Percentiles rank a stretch among this genome's conserved stretches.
These are phyloP conservation scores for Ceratotherium simum DNA, from an alignment of 2,113 vertebrate species.

Conservation along the genomic window DNA sequence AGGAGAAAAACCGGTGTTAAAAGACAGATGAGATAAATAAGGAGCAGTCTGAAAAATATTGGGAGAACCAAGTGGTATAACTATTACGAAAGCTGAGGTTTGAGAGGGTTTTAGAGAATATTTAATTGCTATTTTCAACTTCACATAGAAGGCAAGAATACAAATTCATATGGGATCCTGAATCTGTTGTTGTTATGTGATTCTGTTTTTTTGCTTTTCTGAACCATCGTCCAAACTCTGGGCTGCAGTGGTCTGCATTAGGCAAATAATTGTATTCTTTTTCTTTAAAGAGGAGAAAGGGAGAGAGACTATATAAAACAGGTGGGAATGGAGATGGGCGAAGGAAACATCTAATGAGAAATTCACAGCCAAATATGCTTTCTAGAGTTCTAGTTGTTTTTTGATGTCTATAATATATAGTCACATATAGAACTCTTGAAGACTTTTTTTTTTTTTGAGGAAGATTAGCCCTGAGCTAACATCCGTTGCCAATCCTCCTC, in stretches of 20 bases:
- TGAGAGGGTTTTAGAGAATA: not conserved
- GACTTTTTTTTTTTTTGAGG: not conserved
- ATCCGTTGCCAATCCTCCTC: too few species aligned
- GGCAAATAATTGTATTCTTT: not conserved
- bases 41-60: not conserved
- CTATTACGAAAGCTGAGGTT: not conserved
- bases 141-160: not conserved
- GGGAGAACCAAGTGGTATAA: not conserved
- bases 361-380: not conserved
- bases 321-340: not conserved
- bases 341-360: slow-evolving; percentile 34
- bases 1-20: not conserved
- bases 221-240: not conserved
- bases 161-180: not conserved
- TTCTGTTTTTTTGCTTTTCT: slow-evolving; percentile 8
- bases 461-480: too few species aligned
- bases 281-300: not conserved
- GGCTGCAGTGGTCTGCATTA: not conserved
- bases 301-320: not conserved
- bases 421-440: not conserved
- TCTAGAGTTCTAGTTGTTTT: not conserved
- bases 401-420: not conserved
- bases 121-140: slow-evolving; percentile 43
- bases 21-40: not conserved
- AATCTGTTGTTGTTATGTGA: not conserved